Conservation (phyloP, 2,113 vertebrate species). For the Corythaixoides concolor region DNA sequence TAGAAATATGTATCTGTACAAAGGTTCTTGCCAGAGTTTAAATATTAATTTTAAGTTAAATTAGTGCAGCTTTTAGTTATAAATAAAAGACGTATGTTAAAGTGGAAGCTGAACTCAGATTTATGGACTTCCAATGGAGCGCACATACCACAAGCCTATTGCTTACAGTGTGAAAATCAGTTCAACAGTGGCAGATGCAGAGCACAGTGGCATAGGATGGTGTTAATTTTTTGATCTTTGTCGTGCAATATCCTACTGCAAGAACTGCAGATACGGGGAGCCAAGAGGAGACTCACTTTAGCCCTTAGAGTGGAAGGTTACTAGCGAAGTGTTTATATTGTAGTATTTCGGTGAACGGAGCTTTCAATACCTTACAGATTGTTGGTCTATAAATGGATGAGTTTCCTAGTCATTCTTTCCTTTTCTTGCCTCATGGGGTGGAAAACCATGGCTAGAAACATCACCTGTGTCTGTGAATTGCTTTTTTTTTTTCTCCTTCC, state of each 20-base stretch:
- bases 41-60: conserved; percentile 4
- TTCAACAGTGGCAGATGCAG: background rate
- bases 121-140: background rate
- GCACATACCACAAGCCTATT: background rate
- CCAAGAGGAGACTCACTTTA: background rate
- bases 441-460: background rate
- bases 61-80: conserved; percentile 5
- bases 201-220: background rate
- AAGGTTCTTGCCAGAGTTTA: background rate
- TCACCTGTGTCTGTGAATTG: background rate
- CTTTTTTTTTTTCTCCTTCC: background rate
- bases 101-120: background rate
- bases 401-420: background rate
- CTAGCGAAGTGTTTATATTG: background rate
- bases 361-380: background rate
- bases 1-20: background rate
- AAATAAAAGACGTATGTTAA: background rate
- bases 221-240: background rate
- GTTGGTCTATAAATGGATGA: background rate
- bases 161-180: background rate
- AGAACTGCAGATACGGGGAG: background rate
- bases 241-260: background rate
- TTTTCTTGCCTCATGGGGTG: background rate
- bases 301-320: background rate
- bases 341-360: background rate